Percentiles rank a stretch among this genome's conserved stretches.
phyloP scores from a whole-genome alignment of 2,797 vertebrate genomes.

The Semotilus atromaculatus region DNA sequence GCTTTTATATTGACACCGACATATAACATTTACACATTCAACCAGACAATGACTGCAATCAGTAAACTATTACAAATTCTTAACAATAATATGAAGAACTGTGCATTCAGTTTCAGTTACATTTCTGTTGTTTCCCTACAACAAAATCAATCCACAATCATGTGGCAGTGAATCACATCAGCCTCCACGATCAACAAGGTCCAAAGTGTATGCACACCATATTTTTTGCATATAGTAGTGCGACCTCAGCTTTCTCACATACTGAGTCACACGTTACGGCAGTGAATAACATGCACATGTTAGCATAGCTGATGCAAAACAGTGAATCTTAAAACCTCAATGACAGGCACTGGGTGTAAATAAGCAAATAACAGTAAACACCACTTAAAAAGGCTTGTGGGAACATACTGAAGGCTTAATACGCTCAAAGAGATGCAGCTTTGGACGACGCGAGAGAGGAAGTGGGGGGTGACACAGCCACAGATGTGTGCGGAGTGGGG shows the following conservation, averaged over 20 bases:
- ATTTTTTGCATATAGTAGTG: constrained; percentile 49
- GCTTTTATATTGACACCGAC: neutral
- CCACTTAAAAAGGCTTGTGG: constrained; percentile 13
- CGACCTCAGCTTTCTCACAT: constrained; percentile 57
- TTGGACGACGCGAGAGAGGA: constrained; percentile 50
- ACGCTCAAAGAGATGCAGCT: constrained; percentile 39
- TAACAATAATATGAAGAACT: neutral
- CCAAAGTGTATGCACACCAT: constrained; percentile 42
- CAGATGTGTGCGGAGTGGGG: constrained; percentile 57
- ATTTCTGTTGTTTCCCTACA: neutral
- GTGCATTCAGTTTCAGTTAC: neutral
- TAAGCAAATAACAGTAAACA: neutral
- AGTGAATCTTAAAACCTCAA: neutral
- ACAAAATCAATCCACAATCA: constrained; percentile 1
- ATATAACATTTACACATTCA: neutral
- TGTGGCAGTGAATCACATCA: constrained; percentile 8
- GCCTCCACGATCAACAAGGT: constrained; percentile 40
- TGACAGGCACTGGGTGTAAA: constrained; percentile 4
- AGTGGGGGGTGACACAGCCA: constrained; percentile 46
- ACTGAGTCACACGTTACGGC: constrained; percentile 56
- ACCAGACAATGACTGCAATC: neutral
- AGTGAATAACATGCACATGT: constrained; percentile 60
- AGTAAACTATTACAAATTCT: neutral
- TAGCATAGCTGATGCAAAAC: constrained; percentile 55
- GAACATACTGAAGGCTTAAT: constrained; percentile 27